Evolutionary conservation across 2,797 vertebrate genomes (phyloP).

Genomic region (Sebastes alutus): DNA sequence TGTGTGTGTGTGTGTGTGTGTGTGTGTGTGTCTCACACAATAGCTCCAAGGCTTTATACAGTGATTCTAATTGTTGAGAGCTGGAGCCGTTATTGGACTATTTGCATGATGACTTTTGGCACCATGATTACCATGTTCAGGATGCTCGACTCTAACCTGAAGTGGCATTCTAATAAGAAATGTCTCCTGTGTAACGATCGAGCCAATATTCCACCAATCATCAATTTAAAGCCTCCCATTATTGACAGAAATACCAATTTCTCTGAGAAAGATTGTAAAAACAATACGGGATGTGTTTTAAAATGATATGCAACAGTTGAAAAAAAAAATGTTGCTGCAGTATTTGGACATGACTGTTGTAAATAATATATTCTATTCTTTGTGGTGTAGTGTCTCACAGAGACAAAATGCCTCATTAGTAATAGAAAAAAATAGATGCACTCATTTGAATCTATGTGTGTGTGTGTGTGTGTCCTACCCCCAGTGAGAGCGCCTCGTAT

Average conservation of each 20-base stretch:
- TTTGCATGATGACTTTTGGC: conserved; percentile 47
- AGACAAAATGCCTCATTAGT: not conserved
- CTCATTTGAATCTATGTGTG: not conserved
- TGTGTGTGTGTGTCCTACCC: not conserved
- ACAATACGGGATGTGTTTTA: not conserved
- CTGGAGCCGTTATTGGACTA: conserved; percentile 16
- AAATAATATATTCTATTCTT: not conserved
- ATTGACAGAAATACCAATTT: not conserved
- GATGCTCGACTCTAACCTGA: conserved; percentile 38
- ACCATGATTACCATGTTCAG: conserved; percentile 40
- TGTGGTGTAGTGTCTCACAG: not conserved
- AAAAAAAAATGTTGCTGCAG: not conserved
- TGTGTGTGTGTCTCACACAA: not conserved
- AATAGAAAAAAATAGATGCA: not conserved
- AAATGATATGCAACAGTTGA: not conserved
- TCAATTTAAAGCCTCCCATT: conserved; percentile 5
- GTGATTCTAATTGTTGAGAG: conserved; percentile 18
- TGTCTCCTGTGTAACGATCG: not conserved
- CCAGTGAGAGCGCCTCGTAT: not conserved
- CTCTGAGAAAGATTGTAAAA: not conserved
- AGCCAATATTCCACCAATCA: not conserved
- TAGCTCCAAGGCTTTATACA: conserved; percentile 17
- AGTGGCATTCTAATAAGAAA: conserved; percentile 51
- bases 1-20: not conserved
- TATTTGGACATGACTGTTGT: not conserved